Evolutionary conservation across 2,797 vertebrate species (phyloP).

Genomic region (Catharus ustulatus): DNA sequence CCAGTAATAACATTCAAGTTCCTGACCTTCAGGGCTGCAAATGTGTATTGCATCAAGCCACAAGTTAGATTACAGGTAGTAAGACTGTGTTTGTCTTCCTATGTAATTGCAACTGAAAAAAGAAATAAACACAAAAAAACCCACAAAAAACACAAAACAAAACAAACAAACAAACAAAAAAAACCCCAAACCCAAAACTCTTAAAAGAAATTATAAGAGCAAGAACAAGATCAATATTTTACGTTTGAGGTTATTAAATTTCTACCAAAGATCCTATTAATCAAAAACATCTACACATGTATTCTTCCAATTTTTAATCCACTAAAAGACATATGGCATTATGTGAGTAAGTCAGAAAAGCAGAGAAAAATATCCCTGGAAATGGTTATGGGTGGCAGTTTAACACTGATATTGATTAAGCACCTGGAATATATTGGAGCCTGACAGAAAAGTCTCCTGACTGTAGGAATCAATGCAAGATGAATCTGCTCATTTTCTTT

Average conservation of each 20-base stretch:
- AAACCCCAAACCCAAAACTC: neutral
- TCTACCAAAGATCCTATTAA: conserved; percentile 48
- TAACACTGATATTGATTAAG: conserved; percentile 17
- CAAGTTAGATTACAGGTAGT: neutral
- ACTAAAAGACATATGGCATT: neutral
- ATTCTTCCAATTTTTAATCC: conserved; percentile 54
- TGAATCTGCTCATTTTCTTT: neutral
- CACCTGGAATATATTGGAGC: neutral
- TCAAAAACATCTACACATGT: conserved; percentile 38
- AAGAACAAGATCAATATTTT: conserved; percentile 66
- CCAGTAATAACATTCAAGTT: neutral
- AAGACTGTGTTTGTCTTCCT: conserved; percentile 35
- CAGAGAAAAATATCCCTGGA: conserved; percentile 45
- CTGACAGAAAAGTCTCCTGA: neutral
- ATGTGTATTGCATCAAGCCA: neutral
- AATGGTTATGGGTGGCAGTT: conserved; percentile 23
- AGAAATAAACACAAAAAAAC: too few relatives aligned
- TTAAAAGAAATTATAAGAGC: conserved; percentile 48
- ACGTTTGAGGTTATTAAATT: conserved; percentile 66
- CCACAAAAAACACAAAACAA: neutral
- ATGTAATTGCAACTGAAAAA: neutral
- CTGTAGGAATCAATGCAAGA: neutral
- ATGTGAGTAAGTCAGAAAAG: conserved; percentile 42
- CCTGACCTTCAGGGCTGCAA: conserved; percentile 21
- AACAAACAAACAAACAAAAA: fast-evolving